phyloP scores from a whole-genome alignment of 2,888 invertebrate genomes.

The Eueremaeus valkanovi region DNA sequence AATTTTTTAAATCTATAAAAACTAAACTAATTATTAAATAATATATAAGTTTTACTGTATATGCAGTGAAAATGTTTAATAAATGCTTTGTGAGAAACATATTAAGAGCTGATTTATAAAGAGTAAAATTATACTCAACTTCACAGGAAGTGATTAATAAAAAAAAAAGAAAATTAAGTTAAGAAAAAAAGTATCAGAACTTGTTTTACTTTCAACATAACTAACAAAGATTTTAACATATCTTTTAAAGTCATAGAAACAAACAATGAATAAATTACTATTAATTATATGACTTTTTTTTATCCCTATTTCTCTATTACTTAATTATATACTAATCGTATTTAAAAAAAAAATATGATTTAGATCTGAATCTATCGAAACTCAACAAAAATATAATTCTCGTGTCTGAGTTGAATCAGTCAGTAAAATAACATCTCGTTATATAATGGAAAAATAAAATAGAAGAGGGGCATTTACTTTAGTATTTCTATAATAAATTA shows the following conservation, averaged over 20 bases:
- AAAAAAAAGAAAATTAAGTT: neutral
- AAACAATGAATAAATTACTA: too few species aligned
- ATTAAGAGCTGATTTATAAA: neutral
- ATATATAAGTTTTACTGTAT: too few species aligned
- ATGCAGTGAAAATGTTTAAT: neutral
- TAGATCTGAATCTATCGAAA: too few species aligned
- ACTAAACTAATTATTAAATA: neutral
- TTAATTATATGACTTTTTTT: too few species aligned
- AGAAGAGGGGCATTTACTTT: neutral
- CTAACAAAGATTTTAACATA: too few species aligned
- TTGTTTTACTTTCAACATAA: too few species aligned
- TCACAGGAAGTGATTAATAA: neutral
- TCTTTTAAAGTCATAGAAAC: too few species aligned
- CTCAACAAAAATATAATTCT: neutral
- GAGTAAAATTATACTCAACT: neutral
- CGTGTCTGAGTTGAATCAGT: neutral
- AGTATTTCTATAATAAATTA: slow-evolving; percentile 7
- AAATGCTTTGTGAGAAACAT: neutral
- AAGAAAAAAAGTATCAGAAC: too few species aligned
- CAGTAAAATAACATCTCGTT: neutral
- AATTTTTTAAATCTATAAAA: neutral
- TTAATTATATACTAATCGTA: too few species aligned
- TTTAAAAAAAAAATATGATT: too few species aligned
- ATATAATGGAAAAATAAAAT: neutral
- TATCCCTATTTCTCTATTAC: too few species aligned